phyloP scores from a whole-genome alignment of 2,113 vertebrate genomes.

The Equus przewalskii region DNA sequence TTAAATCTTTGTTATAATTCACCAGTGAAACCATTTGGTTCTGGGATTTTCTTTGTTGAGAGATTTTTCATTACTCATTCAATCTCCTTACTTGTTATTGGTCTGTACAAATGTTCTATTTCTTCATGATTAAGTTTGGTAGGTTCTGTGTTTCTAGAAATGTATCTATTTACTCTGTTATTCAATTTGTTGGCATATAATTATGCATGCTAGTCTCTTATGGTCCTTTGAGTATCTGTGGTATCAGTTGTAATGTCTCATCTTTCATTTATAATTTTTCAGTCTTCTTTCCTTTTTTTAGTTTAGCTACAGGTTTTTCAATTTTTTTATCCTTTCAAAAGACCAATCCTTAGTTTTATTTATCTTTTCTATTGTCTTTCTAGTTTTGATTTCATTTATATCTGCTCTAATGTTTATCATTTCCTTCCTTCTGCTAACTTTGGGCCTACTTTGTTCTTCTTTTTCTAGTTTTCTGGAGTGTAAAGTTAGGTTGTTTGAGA shows the following conservation, averaged over 20 bases:
- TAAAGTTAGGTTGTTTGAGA: not conserved
- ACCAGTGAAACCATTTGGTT: too few relatives aligned
- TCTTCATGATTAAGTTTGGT: too few relatives aligned
- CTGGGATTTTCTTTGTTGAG: too few relatives aligned
- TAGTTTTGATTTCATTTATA: not conserved
- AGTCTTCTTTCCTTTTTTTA: not conserved
- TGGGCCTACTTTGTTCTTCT: not conserved
- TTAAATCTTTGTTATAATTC: too few relatives aligned
- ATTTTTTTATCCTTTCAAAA: not conserved
- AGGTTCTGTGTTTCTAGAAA: too few relatives aligned
- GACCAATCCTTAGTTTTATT: not conserved
- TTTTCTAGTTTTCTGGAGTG: not conserved
- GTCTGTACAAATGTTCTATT: too few relatives aligned
- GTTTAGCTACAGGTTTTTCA: not conserved
- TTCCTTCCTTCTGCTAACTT: not conserved
- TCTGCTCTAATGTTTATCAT: not conserved
- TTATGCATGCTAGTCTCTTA: too few relatives aligned
- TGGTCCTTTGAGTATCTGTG: too few relatives aligned
- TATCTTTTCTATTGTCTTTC: not conserved
- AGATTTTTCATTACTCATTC: too few relatives aligned
- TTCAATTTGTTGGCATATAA: too few relatives aligned
- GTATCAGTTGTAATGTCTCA: not conserved
- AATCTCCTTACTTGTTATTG: too few relatives aligned
- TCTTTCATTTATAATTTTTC: not conserved
- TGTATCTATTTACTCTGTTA: too few relatives aligned